These are phyloP conservation scores for Brienomyrus longianalis DNA, from an alignment of 2,113 vertebrate species.

Conservation along the genomic window DNA sequence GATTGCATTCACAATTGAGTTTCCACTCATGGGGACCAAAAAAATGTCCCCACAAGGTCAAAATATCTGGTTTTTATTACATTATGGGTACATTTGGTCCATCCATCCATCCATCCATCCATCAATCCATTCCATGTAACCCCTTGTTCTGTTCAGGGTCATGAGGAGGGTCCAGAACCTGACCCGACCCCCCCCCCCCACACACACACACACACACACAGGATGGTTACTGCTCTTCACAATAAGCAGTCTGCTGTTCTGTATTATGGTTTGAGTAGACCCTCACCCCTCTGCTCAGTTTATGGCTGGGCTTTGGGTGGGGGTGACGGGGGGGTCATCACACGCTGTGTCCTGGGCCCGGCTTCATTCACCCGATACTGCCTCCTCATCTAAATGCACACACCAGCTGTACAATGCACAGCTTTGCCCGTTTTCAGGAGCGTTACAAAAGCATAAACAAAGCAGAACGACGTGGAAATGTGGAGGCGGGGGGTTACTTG, in stretches of 20 bases:
- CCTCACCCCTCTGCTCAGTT: neutral
- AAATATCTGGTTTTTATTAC: neutral
- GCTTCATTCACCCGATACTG: slow-evolving; percentile 15
- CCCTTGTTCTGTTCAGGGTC: neutral
- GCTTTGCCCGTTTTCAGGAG: slow-evolving; percentile 32
- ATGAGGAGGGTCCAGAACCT: neutral
- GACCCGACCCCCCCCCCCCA: neutral
- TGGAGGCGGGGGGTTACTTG: neutral
- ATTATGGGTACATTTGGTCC: neutral
- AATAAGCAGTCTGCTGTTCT: neutral
- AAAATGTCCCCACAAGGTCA: neutral
- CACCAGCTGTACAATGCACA: slow-evolving; percentile 19
- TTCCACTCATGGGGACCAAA: neutral
- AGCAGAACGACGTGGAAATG: slow-evolving; percentile 25
- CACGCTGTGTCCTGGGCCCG: neutral
- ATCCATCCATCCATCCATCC: neutral
- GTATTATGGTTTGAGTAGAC: neutral
- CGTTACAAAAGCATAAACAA: slow-evolving; percentile 16
- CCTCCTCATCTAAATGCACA: slow-evolving; percentile 24
- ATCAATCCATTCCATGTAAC: neutral
- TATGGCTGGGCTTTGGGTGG: neutral
- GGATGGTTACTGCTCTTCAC: neutral
- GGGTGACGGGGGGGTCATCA: slow-evolving; percentile 7
- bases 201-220: neutral
- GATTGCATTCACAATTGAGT: neutral